Evolutionary conservation across 2,113 vertebrate genomes (phyloP).

Genomic region (Bubalus kerabau): DNA sequence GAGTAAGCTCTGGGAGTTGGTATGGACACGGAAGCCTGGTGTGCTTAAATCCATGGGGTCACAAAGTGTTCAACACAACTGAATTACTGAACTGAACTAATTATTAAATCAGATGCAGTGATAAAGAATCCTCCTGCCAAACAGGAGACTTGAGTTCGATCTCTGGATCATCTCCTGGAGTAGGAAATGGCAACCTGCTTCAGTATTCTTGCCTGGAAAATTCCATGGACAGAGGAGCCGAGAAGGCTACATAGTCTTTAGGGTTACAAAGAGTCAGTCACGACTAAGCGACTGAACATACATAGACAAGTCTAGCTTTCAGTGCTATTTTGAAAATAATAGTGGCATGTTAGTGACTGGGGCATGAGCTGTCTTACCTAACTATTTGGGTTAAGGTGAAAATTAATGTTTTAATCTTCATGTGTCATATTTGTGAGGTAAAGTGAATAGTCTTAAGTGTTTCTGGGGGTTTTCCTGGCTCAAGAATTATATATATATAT

Average conservation of each 20-base stretch:
- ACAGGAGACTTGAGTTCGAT: neutral
- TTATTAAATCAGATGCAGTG: neutral
- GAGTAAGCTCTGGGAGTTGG: accelerated
- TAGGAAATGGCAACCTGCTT: neutral
- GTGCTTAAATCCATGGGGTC: neutral
- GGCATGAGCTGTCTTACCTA: neutral
- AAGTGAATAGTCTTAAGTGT: neutral
- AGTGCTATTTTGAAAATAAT: neutral
- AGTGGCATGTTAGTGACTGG: neutral
- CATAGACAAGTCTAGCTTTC: neutral
- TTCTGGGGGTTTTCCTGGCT: neutral
- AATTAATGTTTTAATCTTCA: neutral
- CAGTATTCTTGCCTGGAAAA: neutral
- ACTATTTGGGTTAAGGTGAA: neutral
- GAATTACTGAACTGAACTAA: neutral
- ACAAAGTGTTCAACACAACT: accelerated
- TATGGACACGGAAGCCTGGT: neutral
- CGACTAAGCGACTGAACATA: accelerated
- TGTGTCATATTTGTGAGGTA: neutral
- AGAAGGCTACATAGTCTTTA: neutral
- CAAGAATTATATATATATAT: neutral
- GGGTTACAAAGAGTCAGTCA: neutral
- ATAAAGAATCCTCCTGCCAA: neutral
- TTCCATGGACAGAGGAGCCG: neutral
- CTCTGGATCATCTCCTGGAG: neutral